Evolutionary conservation across 1,140 invertebrate species (phyloP), one percentile per base, ranked within the genome.

Genomic region (Tetraneura akinire): DNA sequence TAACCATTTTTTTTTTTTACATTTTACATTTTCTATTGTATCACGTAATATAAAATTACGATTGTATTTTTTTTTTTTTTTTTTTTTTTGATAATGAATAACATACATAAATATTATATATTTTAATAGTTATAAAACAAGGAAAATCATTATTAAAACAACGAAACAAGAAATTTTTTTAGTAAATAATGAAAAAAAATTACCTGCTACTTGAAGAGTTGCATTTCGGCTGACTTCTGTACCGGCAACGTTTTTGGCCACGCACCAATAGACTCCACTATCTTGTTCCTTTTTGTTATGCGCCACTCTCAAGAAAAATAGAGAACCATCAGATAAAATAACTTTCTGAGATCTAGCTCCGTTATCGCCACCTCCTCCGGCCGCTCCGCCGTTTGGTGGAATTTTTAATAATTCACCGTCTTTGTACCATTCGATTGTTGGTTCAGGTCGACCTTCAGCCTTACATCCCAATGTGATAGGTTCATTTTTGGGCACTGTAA

Each of bases 371-470:
- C 74, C 16, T n/a, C 47, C 74, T 2, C 55, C 53, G 14, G 55
- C 74, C 8, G 74, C 74, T 8, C 70, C 64, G 3, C 82, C 82
- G 8, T 81, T 81, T 5, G 80, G 73, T 13, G 83, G 89, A 82
- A 92, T 88, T 83, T 91, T 90, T 82, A 94, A 85, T 9, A 85
- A 86, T 81, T 92, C 89, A 13, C 91, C 92, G 85, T 96, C 93
- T 87, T 94, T 96, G 83, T 92, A 91, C 96, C 96, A 98, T 82
- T 91, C 89, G 29, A 98, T 89, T n/a, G 89, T 91, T 8, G 96
- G 96, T 85, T 97, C 95, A 1, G 97, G 96, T 85, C 94, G 91
- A 53, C 96, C 96, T 86, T 91, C 91, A 16, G 96, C 96, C 74
- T 92, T 91, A 87, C 96, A 99, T 88, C 96, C 93, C 57, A 99